Base-by-base conservation (phyloP, 2,113 vertebrate genomes). In the Nothoprocta perdicaria region DNA sequence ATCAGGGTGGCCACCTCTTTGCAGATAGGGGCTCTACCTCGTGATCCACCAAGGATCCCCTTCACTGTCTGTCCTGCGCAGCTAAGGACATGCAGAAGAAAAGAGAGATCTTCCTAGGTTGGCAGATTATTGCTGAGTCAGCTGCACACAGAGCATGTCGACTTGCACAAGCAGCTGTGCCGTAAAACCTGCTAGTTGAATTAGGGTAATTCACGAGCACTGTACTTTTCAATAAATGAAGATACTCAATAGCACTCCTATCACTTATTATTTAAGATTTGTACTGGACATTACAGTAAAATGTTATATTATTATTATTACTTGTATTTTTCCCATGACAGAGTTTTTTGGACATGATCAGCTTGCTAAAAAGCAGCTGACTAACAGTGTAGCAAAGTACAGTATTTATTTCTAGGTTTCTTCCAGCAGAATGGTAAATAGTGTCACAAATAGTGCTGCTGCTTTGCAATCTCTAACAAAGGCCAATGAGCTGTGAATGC, bases 401-500 rank as follows among this genome's bases (percentile, higher is more conserved):
- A 62, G 45, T 74, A 57, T 89, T 97, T 96, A 79, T 94, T 90
- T 94, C 92, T 86, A 77, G 68, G 31, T 41, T 60, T 43, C 40
- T 73, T 41, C 4, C 43, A 69, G n/a, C 33, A 88, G 80, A 95
- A 93, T 86, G 65, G 69, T 68, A 95, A 88, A 92, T 95, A 85
- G 95, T 50, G 77, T 31, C 33, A 38, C 35, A 38, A 38, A 38
- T 38, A 93, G 10, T 76, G 43, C 27, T 66, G n/a, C 41, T 75
- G 89, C 83, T 33, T n/a, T 88, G 62, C 58, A 72, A 63, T 78
- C 1, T 68, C 76, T 80, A 80, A 94, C 90, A 95, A 93, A 96
- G 83, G 75, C 67, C 93, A 91, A 33, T 87, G 80, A 92, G 92
- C 74, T 95, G 58, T 95, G 79, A 95, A 93, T 94, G 52, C 2